Evolutionary conservation across 2,797 vertebrate species (phyloP).

Genomic region (Prunella strophiata): DNA sequence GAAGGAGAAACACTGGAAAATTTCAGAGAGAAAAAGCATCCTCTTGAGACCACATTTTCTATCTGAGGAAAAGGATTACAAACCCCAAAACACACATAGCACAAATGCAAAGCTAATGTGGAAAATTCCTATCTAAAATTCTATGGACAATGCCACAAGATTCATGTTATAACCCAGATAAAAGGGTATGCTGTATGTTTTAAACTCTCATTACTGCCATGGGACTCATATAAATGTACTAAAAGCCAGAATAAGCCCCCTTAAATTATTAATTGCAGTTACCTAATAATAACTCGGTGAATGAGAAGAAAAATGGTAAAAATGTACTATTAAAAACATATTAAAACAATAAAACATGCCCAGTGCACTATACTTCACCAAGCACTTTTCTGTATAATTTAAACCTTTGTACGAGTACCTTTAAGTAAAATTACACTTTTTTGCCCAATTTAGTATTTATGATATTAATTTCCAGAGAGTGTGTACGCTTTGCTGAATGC

Average conservation of each 20-base stretch:
- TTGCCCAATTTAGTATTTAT: slow-evolving; percentile 59
- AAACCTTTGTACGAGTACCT: slow-evolving; percentile 39
- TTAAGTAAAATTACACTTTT: slow-evolving; percentile 59
- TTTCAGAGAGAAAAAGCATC: not conserved
- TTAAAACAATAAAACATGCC: slow-evolving; percentile 70
- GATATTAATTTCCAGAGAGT: slow-evolving; percentile 55
- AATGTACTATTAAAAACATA: slow-evolving; percentile 56
- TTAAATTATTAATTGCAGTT: slow-evolving; percentile 62
- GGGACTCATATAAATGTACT: slow-evolving; percentile 34
- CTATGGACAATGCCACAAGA: not conserved
- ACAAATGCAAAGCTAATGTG: not conserved
- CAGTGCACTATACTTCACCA: not conserved
- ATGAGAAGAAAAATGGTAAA: slow-evolving; percentile 59
- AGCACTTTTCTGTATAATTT: slow-evolving; percentile 51
- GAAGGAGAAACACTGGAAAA: not conserved
- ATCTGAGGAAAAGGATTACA: not conserved
- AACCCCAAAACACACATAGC: not conserved
- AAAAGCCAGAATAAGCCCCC: slow-evolving; percentile 22
- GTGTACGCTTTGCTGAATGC: not conserved
- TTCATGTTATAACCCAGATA: not conserved
- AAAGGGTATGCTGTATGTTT: slow-evolving; percentile 8
- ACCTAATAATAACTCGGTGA: slow-evolving; percentile 60
- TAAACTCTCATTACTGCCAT: not conserved
- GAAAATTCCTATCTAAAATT: slow-evolving; percentile 1
- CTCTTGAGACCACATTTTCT: not conserved